Evolutionary conservation across 2,888 invertebrate species (phyloP).

Genomic region (Conomelus anceps): DNA sequence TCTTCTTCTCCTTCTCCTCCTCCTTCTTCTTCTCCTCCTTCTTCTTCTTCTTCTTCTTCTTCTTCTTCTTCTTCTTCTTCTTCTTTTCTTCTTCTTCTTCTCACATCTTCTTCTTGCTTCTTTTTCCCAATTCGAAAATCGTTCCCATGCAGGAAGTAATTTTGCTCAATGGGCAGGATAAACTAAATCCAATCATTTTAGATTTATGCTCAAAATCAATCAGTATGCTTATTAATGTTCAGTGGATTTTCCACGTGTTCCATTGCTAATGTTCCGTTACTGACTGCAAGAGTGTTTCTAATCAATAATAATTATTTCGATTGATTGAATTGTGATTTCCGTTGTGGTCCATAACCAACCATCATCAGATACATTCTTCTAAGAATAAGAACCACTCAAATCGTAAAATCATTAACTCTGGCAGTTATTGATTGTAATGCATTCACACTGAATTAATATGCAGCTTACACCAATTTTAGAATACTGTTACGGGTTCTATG

Average conservation of each 20-base stretch:
- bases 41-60: not conserved
- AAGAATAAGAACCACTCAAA: too few species aligned
- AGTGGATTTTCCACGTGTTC: not conserved
- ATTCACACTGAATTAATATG: too few species aligned
- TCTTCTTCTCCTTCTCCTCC: not conserved
- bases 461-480: too few species aligned
- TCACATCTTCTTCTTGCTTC: not conserved
- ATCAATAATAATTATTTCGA: too few species aligned
- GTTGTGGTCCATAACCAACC: not conserved
- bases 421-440: too few species aligned
- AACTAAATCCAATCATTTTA: not conserved
- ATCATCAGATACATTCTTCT: too few species aligned
- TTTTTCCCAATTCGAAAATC: not conserved
- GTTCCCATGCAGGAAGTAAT: not conserved
- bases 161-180: not conserved
- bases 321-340: not conserved
- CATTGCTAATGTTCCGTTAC: too few species aligned
- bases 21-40: not conserved
- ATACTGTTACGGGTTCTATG: too few species aligned
- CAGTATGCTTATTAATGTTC: not conserved
- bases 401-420: too few species aligned
- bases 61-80: not conserved
- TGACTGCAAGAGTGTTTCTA: too few species aligned
- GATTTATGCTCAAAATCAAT: not conserved
- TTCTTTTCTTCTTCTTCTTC: not conserved